These are phyloP conservation scores for Leptopilina drosophilae DNA, from an alignment of 2,888 invertebrate genomes.

Conservation along the genomic window DNA sequence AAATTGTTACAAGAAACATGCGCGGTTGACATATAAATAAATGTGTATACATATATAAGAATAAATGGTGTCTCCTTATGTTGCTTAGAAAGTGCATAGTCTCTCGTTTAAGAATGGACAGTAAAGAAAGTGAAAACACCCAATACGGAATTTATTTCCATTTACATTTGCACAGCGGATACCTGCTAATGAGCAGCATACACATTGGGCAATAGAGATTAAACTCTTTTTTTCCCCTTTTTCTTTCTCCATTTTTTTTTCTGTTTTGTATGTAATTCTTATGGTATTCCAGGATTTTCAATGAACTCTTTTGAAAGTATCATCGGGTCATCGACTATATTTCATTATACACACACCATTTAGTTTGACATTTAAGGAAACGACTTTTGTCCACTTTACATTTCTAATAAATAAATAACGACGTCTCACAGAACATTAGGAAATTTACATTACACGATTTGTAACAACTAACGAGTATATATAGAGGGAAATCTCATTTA, in stretches of 20 bases:
- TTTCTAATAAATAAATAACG: slow-evolving; percentile 8
- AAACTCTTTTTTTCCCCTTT: slow-evolving; percentile 15
- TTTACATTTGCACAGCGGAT: slow-evolving; percentile 39
- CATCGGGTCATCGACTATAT: slow-evolving; percentile 35
- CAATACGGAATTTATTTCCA: slow-evolving; percentile 34
- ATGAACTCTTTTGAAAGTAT: slow-evolving; percentile 32
- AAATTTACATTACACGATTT: not conserved
- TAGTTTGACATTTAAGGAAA: slow-evolving; percentile 21
- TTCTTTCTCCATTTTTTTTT: no score
- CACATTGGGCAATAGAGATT: slow-evolving; percentile 41
- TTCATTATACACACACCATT: not conserved
- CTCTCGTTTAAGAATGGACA: slow-evolving; percentile 33
- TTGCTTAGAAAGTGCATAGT: slow-evolving; percentile 34
- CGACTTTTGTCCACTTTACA: not conserved
- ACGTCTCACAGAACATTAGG: not conserved
- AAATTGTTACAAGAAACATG: slow-evolving; percentile 30
- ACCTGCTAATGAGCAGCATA: slow-evolving; percentile 37
- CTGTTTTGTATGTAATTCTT: not conserved
- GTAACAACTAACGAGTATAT: no score
- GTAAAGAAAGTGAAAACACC: slow-evolving; percentile 39
- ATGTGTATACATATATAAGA: no score
- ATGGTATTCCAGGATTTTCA: slow-evolving; percentile 23
- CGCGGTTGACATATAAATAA: not conserved
- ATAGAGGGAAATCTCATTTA: no score
- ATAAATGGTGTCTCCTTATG: slow-evolving; percentile 22